A percentile compares a stretch with the other conserved stretches of the same genome.
phyloP scores from a whole-genome alignment of 2,797 vertebrate genomes.

The Siniperca scherzeri region DNA sequence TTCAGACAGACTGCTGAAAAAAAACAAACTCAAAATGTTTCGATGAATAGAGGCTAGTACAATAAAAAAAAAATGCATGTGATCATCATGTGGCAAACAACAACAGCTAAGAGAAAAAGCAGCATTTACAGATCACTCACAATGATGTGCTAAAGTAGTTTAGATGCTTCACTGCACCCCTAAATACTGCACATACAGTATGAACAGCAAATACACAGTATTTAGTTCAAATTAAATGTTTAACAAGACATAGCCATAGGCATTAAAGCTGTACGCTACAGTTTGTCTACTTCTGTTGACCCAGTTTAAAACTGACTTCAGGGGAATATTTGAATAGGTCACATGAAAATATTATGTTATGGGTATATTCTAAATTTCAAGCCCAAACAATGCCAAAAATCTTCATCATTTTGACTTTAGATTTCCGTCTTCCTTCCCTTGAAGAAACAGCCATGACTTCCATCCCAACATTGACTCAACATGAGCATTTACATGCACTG shows the following conservation, averaged over 20 bases:
- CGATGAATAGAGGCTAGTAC: not conserved
- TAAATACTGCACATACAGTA: not conserved
- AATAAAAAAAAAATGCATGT: not conserved
- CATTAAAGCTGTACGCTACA: not conserved
- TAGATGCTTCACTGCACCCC: not conserved
- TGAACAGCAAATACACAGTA: not conserved
- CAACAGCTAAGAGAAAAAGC: not conserved
- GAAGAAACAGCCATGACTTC: not conserved
- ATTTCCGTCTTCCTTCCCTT: not conserved
- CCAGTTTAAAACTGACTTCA: not conserved
- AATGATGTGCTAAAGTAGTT: not conserved
- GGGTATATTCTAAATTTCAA: not conserved
- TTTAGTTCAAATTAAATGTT: not conserved
- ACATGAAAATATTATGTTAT: not conserved
- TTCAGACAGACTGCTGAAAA: not conserved
- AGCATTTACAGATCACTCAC: not conserved
- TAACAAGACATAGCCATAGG: not conserved
- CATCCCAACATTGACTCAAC: not conserved
- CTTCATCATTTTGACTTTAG: not conserved
- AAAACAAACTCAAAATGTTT: not conserved
- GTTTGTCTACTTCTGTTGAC: not conserved
- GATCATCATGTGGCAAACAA: constrained; percentile 15
- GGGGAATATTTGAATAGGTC: not conserved
- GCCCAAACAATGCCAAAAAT: not conserved
- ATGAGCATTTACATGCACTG: not conserved